A percentile compares a stretch with the other conserved stretches of the same genome.
phyloP scores from a whole-genome alignment of 2,888 invertebrate species.

The Apodemia duryi region DNA sequence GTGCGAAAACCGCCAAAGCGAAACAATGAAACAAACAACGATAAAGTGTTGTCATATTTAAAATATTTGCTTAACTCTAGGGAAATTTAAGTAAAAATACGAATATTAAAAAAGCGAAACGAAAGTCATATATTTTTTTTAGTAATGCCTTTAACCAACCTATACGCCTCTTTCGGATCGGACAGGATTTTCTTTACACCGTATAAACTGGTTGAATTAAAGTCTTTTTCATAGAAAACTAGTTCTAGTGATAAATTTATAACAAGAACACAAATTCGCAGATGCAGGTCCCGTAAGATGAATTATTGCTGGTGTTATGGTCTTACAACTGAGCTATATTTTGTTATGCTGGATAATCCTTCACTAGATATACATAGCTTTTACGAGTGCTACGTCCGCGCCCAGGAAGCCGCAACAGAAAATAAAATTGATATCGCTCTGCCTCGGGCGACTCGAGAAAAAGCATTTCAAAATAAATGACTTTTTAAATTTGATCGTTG shows the following conservation, averaged over 20 bases:
- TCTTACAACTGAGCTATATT: slow-evolving; percentile 16
- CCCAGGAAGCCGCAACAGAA: slow-evolving; percentile 65
- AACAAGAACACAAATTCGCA: not conserved
- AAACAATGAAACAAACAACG: no score
- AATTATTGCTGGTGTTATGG: slow-evolving; percentile 1
- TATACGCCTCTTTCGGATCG: no score
- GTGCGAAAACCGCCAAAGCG: no score
- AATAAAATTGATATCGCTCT: slow-evolving; percentile 76
- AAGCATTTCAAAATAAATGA: slow-evolving; percentile 79
- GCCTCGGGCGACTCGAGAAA: slow-evolving; percentile 75
- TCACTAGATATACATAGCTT: slow-evolving; percentile 30
- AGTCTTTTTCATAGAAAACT: not conserved
- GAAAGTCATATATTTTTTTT: no score
- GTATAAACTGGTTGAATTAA: not conserved
- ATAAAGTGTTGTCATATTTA: no score
- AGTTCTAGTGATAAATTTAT: not conserved
- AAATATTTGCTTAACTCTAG: no score
- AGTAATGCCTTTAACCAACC: no score
- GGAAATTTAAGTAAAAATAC: no score
- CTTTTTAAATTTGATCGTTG: slow-evolving; percentile 80
- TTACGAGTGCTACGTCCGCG: slow-evolving; percentile 33
- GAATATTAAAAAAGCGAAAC: no score
- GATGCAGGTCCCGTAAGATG: slow-evolving; percentile 9
- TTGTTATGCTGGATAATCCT: slow-evolving; percentile 27
- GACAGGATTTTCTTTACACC: no score